A percentile compares a stretch with the other conserved stretches of the same genome.
Conservation (phyloP, 2,888 invertebrate species). For the Lithophane leautieri region DNA sequence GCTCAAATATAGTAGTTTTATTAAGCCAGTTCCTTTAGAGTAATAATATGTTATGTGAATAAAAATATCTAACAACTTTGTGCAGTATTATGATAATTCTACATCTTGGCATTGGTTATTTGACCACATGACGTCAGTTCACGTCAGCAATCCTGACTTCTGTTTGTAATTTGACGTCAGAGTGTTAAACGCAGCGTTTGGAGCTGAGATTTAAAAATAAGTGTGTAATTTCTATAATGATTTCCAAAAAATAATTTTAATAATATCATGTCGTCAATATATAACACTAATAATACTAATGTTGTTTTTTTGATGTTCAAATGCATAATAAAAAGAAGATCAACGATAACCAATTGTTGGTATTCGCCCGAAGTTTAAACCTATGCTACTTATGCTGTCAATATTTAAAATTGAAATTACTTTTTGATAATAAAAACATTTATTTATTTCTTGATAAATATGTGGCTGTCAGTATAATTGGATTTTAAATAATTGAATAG, state of each 20-base stretch:
- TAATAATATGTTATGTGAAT: conserved; percentile 69
- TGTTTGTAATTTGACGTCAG: too few species aligned
- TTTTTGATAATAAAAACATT: conserved; percentile 9
- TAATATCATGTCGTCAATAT: conserved; percentile 6
- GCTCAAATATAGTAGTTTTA: conserved; percentile 83
- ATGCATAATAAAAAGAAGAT: neutral
- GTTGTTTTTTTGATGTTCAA: neutral
- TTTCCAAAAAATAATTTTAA: conserved; percentile 27
- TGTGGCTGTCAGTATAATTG: conserved; percentile 43
- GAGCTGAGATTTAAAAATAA: conserved; percentile 11
- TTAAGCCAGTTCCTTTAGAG: conserved; percentile 87
- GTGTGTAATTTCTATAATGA: conserved; percentile 22
- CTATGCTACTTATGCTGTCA: conserved; percentile 5
- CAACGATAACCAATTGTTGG: conserved; percentile 2
- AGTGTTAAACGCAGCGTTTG: conserved; percentile 11
- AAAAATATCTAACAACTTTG: conserved; percentile 59
- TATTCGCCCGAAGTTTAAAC: conserved; percentile 1
- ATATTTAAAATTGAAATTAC: conserved; percentile 33
- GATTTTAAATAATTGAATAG: conserved; percentile 27
- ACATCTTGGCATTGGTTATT: conserved; percentile 21
- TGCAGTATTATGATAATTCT: conserved; percentile 56
- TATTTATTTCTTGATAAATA: conserved; percentile 31
- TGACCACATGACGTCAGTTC: conserved; percentile 17
- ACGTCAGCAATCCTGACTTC: conserved; percentile 12
- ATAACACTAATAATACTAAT: neutral